Evolutionary conservation across 2,113 vertebrate species (phyloP).

Genomic region (Pseudopodoces humilis): DNA sequence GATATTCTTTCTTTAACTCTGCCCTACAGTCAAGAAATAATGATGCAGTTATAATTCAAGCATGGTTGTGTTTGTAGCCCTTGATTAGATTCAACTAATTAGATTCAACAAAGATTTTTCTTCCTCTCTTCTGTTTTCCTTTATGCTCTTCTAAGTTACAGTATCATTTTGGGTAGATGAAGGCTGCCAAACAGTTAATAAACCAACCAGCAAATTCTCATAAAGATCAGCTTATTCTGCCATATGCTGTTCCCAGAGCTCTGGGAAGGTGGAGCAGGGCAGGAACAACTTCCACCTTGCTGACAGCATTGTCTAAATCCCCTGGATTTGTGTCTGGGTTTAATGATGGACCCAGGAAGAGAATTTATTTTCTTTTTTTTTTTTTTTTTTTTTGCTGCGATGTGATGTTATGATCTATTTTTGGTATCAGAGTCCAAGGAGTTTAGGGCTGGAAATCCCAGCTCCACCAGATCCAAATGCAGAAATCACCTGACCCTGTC

Average conservation of each 20-base stretch:
- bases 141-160: background rate
- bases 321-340: background rate
- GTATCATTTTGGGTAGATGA: background rate
- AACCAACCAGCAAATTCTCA: background rate
- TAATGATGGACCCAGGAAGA: background rate
- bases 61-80: slow-evolving; percentile 24
- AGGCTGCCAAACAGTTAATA: slow-evolving; percentile 25
- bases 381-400: background rate
- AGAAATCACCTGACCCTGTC: background rate
- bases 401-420: background rate
- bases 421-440: background rate
- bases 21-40: slow-evolving; percentile 63
- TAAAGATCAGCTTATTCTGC: background rate
- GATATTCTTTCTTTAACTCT: slow-evolving; percentile 62
- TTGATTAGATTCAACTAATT: slow-evolving; percentile 66
- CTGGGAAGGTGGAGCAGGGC: background rate
- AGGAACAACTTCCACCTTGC: background rate
- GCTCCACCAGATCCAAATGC: background rate
- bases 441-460: background rate
- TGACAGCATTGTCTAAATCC: background rate
- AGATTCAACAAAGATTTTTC: slow-evolving; percentile 34
- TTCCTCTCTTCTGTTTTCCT: slow-evolving; percentile 34
- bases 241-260: background rate
- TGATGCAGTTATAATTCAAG: slow-evolving; percentile 33
- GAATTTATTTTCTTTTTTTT: background rate